Conservation (phyloP, 2,113 vertebrate genomes). For the Pteruthius melanotis region DNA sequence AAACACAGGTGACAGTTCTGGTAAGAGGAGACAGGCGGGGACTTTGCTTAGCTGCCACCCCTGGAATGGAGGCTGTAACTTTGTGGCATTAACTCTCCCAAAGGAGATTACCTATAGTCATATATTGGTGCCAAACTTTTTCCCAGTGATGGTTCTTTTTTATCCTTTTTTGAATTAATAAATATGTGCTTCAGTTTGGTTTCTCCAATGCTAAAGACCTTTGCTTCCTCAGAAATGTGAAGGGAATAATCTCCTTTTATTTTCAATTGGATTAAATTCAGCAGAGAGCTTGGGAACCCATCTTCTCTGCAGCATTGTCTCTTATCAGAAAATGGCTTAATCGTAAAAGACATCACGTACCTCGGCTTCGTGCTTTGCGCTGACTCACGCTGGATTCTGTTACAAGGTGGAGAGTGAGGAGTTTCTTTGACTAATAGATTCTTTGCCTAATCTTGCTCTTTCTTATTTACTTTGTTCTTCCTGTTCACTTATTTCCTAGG, state of each 20-base stretch:
- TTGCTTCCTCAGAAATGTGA: not conserved
- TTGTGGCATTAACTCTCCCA: not conserved
- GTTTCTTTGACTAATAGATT: not conserved
- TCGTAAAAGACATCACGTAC: not conserved
- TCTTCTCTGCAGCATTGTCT: constrained; percentile 9
- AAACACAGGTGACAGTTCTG: not conserved
- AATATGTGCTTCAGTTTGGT: not conserved
- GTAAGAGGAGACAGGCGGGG: not conserved
- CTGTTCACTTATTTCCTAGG: constrained; percentile 71
- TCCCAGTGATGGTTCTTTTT: not conserved
- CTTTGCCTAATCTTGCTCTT: not conserved
- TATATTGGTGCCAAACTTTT: not conserved
- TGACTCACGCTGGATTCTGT: not conserved
- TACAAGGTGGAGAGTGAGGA: not conserved
- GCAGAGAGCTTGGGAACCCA: not conserved
- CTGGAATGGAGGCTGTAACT: not conserved
- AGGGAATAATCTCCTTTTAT: constrained; percentile 24
- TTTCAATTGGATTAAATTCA: constrained; percentile 31
- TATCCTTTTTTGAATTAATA: not conserved
- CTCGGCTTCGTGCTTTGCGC: not conserved
- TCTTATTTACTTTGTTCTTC: not conserved
- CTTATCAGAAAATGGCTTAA: constrained; percentile 25
- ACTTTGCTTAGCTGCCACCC: not conserved
- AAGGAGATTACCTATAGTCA: not conserved
- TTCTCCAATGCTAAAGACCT: not conserved